phyloP scores from a whole-genome alignment of 2,888 invertebrate species.

The Protodeltote pygarga region DNA sequence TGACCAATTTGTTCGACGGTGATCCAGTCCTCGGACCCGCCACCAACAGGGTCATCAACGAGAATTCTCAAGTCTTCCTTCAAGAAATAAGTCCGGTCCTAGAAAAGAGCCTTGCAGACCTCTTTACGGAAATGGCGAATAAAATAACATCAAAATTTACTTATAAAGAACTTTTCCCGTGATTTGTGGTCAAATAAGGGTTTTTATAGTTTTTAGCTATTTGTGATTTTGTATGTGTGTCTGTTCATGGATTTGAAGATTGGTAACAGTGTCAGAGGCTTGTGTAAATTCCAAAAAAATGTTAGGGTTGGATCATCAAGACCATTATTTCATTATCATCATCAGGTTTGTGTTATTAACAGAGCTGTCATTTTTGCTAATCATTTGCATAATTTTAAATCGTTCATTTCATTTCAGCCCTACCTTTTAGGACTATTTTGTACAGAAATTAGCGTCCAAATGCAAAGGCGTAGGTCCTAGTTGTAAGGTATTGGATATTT shows the following conservation, averaged over 20 bases:
- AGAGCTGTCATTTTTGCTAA: conserved; percentile 1
- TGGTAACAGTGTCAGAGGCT: conserved; percentile 18
- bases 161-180: conserved; percentile 90
- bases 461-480: conserved; percentile 23
- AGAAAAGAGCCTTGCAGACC: conserved; percentile 88
- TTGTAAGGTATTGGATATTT: conserved; percentile 49
- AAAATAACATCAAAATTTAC: conserved; percentile 90
- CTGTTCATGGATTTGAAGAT: conserved; percentile 8
- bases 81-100: conserved; percentile 89
- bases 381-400: conserved; percentile 4
- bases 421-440: conserved; percentile 21
- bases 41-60: conserved; percentile 89
- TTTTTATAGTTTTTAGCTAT: conserved; percentile 22
- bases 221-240: conserved; percentile 40
- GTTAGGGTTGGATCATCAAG: conserved; percentile 17
- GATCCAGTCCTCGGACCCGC: conserved; percentile 89
- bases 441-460: conserved; percentile 22
- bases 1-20: conserved; percentile 90
- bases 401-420: conserved; percentile 5
- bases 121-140: conserved; percentile 90
- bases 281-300: conserved; percentile 30
- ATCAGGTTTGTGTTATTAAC: conserved; percentile 10
- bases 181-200: conserved; percentile 39
- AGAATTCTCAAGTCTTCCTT: conserved; percentile 89
- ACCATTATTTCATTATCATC: conserved; percentile 8